A percentile compares a stretch with the other conserved stretches of the same genome.
Evolutionary conservation across 2,797 vertebrate genomes (phyloP).

Genomic region (Odontamblyopus lacepedii): DNA sequence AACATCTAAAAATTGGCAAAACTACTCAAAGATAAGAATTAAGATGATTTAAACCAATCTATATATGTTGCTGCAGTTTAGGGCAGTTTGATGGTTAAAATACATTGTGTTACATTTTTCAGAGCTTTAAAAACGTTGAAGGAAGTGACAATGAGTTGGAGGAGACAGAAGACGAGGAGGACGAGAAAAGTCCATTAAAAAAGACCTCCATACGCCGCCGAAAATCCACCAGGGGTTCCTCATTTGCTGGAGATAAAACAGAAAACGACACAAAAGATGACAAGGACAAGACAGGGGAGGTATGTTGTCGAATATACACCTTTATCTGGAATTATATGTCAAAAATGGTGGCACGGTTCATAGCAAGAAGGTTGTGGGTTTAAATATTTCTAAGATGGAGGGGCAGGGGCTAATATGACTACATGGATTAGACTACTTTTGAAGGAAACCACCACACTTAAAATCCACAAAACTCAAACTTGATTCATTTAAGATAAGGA

Average conservation of each 20-base stretch:
- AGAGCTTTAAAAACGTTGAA: constrained; percentile 70
- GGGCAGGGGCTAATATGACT: background rate
- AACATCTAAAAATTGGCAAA: background rate
- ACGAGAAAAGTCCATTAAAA: constrained; percentile 62
- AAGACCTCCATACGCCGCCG: constrained; percentile 52
- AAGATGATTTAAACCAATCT: background rate
- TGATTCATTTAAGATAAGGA: no score
- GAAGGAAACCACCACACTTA: no score
- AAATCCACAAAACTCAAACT: no score
- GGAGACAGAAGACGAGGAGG: constrained; percentile 23
- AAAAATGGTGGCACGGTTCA: background rate
- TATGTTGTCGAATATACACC: constrained; percentile 28
- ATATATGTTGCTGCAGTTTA: background rate
- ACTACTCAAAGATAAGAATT: background rate
- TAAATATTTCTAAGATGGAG: background rate
- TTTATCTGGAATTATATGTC: background rate
- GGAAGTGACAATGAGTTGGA: constrained; percentile 20
- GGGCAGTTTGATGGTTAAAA: background rate
- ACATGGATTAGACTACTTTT: no score
- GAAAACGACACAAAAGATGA: constrained; percentile 42
- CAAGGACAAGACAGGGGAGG: constrained; percentile 50
- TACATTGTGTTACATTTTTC: background rate
- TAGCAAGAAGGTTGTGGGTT: no score
- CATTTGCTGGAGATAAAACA: constrained; percentile 53
- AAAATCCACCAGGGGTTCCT: constrained; percentile 66